phyloP scores from a whole-genome alignment of 1,140 invertebrate species.

The Apis cerana region DNA sequence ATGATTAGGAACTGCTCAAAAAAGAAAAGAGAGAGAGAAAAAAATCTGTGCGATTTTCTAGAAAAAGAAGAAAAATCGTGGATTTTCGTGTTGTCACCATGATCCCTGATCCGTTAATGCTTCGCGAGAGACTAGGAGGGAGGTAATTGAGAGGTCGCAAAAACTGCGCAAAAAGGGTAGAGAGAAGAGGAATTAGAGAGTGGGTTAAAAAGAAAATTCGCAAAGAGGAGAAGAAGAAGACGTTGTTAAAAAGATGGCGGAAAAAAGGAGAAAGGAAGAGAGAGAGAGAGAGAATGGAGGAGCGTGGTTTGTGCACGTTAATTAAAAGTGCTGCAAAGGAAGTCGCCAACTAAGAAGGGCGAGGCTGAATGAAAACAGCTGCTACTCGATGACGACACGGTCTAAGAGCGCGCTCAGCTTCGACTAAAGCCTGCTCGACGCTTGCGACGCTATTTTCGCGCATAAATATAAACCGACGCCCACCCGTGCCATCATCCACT shows the following conservation, averaged over 20 bases:
- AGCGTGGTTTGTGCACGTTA: constrained; percentile 55
- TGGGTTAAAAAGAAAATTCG: no score
- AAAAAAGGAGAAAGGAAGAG: background rate
- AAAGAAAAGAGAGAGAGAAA: no score
- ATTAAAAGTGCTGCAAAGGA: constrained; percentile 70
- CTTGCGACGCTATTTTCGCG: constrained; percentile 67
- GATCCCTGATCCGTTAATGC: background rate
- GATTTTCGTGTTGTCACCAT: no score
- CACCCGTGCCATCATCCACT: constrained; percentile 39
- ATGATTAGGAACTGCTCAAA: no score
- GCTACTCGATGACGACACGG: constrained; percentile 75
- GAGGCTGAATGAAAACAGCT: constrained; percentile 79
- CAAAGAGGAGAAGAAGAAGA: background rate
- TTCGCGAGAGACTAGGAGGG: background rate
- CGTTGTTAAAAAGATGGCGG: background rate
- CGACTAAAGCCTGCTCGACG: constrained; percentile 12
- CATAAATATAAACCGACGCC: constrained; percentile 65
- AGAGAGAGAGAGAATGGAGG: background rate
- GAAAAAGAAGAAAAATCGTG: no score
- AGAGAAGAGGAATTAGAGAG: background rate
- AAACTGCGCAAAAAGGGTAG: background rate
- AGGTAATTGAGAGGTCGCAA: background rate
- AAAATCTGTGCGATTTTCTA: no score
- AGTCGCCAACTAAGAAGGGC: constrained; percentile 75
- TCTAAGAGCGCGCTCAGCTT: constrained; percentile 54